Percentiles rank a stretch among this genome's conserved stretches.
phyloP scores from a whole-genome alignment of 2,113 vertebrate species.

The Corythaeola cristata region DNA sequence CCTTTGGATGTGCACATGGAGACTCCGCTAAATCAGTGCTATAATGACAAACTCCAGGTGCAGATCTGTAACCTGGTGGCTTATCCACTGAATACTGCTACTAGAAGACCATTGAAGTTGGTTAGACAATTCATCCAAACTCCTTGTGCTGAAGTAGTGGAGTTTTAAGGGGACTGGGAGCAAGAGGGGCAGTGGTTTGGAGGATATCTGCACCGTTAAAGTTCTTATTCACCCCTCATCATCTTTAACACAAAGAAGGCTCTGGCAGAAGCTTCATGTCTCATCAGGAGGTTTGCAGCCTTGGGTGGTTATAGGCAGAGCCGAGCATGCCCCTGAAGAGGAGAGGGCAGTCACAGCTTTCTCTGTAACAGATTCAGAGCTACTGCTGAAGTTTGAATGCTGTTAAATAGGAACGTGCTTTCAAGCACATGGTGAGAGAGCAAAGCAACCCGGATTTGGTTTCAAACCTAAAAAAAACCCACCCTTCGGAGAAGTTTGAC shows the following conservation, averaged over 20 bases:
- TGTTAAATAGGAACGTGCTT: not conserved
- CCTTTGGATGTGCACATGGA: accelerated
- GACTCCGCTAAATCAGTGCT: not conserved
- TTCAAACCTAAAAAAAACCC: not conserved
- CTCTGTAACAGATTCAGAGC: not conserved
- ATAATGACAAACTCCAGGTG: not conserved
- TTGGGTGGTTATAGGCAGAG: not conserved
- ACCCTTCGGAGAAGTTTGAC: not conserved
- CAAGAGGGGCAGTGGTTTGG: not conserved
- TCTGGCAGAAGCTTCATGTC: not conserved
- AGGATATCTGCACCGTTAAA: not conserved
- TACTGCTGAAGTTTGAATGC: not conserved
- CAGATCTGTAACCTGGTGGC: not conserved
- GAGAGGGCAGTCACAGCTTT: not conserved
- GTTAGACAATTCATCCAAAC: not conserved
- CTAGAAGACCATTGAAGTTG: not conserved
- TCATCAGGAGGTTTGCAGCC: not conserved
- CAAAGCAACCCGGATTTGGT: not conserved
- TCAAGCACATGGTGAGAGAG: not conserved
- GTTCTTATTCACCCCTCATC: not conserved
- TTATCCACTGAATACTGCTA: not conserved
- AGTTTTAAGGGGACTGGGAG: not conserved
- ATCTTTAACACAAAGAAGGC: not conserved
- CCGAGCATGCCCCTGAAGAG: not conserved
- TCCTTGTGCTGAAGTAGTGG: not conserved